These are phyloP conservation scores for Stigmatopora nigra DNA, from an alignment of 2,113 vertebrate genomes.

Conservation along the genomic window DNA sequence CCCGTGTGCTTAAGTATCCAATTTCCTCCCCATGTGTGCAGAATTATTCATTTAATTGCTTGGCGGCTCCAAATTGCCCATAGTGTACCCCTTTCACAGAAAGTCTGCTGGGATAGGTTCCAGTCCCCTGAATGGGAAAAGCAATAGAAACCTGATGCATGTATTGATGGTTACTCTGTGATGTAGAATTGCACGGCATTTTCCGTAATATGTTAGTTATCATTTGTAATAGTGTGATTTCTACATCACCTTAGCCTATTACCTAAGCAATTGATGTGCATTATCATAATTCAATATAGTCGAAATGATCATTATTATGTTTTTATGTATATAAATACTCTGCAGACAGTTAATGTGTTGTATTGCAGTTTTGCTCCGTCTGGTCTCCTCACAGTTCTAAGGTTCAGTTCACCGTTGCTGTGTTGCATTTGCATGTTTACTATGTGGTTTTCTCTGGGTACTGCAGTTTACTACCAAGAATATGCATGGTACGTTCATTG, in stretches of 20 bases:
- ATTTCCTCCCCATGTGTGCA: too few species aligned
- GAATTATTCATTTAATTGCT: too few species aligned
- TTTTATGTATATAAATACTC: background rate
- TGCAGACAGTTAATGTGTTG: background rate
- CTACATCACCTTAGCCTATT: background rate
- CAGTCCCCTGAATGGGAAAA: background rate
- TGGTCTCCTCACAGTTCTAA: too few species aligned
- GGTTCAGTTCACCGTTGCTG: too few species aligned
- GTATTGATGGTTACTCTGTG: background rate
- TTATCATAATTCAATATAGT: too few species aligned
- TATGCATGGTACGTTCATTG: too few species aligned
- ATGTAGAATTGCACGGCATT: background rate
- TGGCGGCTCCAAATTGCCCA: too few species aligned
- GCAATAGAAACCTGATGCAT: background rate
- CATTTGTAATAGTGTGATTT: background rate
- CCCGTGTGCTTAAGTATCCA: too few species aligned
- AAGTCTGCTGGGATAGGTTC: background rate
- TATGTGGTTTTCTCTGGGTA: too few species aligned
- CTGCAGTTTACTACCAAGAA: too few species aligned
- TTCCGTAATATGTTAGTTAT: background rate
- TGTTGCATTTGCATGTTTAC: too few species aligned
- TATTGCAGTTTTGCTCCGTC: background rate
- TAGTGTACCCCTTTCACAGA: too few species aligned
- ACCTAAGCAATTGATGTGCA: background rate
- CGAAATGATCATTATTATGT: background rate